phyloP scores from a whole-genome alignment of 2,113 vertebrate genomes.

The Peromyscus maniculatus region DNA sequence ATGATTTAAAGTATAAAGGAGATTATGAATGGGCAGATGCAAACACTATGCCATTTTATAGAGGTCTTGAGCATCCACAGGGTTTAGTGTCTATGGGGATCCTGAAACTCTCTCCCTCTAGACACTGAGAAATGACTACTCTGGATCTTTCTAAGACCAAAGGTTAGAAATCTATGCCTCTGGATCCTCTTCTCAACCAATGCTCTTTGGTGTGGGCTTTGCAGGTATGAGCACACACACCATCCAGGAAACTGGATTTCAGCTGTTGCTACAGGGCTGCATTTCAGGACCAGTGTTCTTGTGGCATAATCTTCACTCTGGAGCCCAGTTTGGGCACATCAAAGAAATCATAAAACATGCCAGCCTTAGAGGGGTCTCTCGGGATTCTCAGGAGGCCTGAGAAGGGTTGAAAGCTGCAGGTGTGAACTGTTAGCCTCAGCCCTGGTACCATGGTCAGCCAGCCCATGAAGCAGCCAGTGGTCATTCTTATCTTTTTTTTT shows the following conservation, averaged over 20 bases:
- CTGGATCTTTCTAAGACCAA: background rate
- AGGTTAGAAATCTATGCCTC: background rate
- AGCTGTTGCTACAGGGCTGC: background rate
- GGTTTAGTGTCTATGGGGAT: background rate
- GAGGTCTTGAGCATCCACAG: background rate
- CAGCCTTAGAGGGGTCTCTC: background rate
- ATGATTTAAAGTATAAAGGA: background rate
- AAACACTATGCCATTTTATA: background rate
- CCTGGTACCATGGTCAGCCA: background rate
- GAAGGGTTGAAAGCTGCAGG: background rate
- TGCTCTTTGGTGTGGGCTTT: background rate
- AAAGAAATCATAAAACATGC: background rate
- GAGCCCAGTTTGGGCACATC: background rate
- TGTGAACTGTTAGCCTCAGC: background rate
- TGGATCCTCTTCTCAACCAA: fast-evolving
- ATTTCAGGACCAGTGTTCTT: background rate
- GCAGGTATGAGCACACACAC: fast-evolving
- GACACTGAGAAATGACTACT: background rate
- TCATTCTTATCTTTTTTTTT: too few species aligned
- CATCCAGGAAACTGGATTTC: background rate
- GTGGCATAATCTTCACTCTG: background rate
- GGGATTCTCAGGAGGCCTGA: background rate
- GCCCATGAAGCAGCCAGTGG: background rate
- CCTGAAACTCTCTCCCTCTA: background rate
- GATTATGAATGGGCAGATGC: fast-evolving